Percentiles rank a stretch among this genome's conserved stretches.
Evolutionary conservation across 2,888 invertebrate species (phyloP).

Genomic region (Caenorhabditis parvicauda): DNA sequence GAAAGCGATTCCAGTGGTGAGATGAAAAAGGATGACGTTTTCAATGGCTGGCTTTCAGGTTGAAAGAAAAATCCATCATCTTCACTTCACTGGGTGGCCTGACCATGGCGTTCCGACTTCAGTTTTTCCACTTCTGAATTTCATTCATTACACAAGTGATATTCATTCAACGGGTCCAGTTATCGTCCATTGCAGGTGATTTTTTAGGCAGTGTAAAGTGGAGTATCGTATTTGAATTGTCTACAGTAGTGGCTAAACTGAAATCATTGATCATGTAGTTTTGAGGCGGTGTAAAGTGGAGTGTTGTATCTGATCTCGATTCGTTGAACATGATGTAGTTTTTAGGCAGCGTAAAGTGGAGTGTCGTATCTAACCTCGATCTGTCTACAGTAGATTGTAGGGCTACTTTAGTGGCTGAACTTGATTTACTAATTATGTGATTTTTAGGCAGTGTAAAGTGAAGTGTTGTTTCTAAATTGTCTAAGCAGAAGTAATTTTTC

Average conservation of each 20-base stretch:
- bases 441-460: no score
- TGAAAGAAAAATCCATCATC: conserved; percentile 54
- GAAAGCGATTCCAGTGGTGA: conserved; percentile 40
- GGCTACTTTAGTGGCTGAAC: no score
- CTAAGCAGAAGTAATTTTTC: no score
- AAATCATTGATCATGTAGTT: no score
- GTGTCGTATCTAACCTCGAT: neutral
- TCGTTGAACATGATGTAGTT: no score
- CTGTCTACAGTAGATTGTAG: no score
- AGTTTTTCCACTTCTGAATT: conserved; percentile 55
- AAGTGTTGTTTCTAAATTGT: no score
- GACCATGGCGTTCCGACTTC: conserved; percentile 49
- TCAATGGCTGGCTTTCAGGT: conserved; percentile 14
- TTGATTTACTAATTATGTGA: no score
- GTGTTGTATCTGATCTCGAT: no score
- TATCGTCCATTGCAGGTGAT: conserved; percentile 57
- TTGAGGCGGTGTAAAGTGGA: no score
- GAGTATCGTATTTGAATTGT: neutral
- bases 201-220: neutral
- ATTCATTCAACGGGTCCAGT: conserved; percentile 57
- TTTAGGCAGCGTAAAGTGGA: no score
- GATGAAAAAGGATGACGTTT: neutral
- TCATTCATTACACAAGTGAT: conserved; percentile 55
- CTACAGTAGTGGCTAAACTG: no score
- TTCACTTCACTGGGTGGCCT: conserved; percentile 59